These are phyloP conservation scores for Leptopilina clavipes DNA, from an alignment of 1,140 invertebrate species.

Conservation along the genomic window DNA sequence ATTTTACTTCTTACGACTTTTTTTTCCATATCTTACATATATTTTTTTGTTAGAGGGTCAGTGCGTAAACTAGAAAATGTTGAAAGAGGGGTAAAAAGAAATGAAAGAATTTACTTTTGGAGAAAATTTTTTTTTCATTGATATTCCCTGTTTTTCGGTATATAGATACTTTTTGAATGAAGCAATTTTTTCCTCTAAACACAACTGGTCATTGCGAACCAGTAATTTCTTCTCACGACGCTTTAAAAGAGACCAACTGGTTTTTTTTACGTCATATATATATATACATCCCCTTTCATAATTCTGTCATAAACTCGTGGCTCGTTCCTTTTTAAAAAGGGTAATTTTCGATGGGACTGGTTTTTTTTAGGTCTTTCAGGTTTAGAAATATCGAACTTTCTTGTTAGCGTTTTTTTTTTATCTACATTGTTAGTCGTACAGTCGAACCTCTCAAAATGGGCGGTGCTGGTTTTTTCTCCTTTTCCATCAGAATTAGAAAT, in stretches of 20 bases:
- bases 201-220: background rate
- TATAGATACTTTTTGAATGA: background rate
- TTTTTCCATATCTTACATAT: slow-evolving; percentile 5
- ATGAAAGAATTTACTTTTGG: too few species aligned
- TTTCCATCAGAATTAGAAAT: background rate
- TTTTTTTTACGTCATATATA: slow-evolving; percentile 21
- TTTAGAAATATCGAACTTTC: slow-evolving; percentile 13
- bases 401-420: slow-evolving; percentile 1
- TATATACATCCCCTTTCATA: slow-evolving; percentile 28
- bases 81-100: background rate
- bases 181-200: background rate
- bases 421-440: background rate
- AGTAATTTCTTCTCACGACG: slow-evolving; percentile 19
- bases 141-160: background rate
- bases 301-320: slow-evolving; percentile 17
- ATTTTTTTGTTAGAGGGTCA: background rate
- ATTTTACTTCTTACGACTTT: background rate
- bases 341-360: slow-evolving; percentile 29
- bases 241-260: slow-evolving; percentile 29
- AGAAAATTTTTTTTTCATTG: too few species aligned
- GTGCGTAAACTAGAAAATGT: background rate
- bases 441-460: background rate
- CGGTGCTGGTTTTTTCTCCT: background rate
- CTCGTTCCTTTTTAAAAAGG: slow-evolving; percentile 25
- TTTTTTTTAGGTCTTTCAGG: slow-evolving; percentile 15